Evolutionary conservation across 2,888 invertebrate species (phyloP).

Genomic region (Heliconius erato): DNA sequence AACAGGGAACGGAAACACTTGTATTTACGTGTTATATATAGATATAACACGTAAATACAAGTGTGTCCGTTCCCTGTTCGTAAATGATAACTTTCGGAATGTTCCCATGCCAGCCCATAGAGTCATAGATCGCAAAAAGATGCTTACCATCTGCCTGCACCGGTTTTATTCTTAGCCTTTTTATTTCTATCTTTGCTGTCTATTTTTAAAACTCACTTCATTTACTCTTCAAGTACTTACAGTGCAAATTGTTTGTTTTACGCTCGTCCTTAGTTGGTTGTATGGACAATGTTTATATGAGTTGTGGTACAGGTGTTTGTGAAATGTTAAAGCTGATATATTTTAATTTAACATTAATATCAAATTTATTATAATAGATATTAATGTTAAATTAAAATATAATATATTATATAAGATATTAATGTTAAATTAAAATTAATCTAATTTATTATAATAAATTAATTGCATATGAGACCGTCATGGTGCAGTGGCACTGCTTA

Average conservation of each 20-base stretch:
- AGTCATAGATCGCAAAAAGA: constrained; percentile 66
- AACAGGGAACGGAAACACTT: constrained; percentile 24
- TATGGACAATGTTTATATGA: constrained; percentile 1
- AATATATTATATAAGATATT: too few species aligned
- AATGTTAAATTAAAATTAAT: too few species aligned
- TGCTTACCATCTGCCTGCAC: constrained; percentile 73
- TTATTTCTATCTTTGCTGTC: constrained; percentile 73
- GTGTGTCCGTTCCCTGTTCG: constrained; percentile 28
- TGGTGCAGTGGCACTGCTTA: background rate
- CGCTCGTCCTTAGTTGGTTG: background rate
- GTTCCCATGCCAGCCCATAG: constrained; percentile 67
- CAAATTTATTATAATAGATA: background rate
- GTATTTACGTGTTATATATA: background rate
- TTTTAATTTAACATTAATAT: background rate
- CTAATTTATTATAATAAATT: background rate
- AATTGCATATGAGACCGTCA: background rate
- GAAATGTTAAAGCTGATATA: background rate
- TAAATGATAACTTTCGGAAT: constrained; percentile 66
- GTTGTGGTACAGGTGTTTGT: background rate
- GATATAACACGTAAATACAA: background rate
- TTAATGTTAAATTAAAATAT: too few species aligned
- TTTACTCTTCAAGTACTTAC: constrained; percentile 30
- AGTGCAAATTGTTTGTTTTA: constrained; percentile 24
- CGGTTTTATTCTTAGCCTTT: constrained; percentile 71
- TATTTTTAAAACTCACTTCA: constrained; percentile 68